These are phyloP conservation scores for Brienomyrus longianalis DNA, from an alignment of 2,113 vertebrate species.

Conservation along the genomic window DNA sequence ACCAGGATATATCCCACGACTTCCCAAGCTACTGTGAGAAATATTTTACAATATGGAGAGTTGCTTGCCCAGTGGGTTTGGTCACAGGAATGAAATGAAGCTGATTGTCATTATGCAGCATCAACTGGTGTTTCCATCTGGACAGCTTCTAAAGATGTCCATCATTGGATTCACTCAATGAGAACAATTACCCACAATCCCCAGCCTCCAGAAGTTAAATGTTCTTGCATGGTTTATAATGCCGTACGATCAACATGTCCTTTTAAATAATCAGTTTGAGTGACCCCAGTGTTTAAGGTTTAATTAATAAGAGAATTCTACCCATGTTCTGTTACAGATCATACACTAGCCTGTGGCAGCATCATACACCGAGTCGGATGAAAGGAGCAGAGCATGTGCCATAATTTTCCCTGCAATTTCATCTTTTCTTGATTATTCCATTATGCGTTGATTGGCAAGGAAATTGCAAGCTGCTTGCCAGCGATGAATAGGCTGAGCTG, in stretches of 20 bases:
- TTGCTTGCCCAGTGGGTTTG: not conserved
- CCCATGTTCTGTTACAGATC: not conserved
- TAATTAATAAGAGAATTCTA: not conserved
- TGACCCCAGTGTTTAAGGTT: not conserved
- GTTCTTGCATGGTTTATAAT: not conserved
- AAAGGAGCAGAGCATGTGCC: too few species aligned
- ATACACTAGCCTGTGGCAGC: not conserved
- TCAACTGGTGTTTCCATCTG: not conserved
- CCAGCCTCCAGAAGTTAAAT: not conserved
- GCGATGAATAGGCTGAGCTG: not conserved
- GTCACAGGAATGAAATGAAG: not conserved
- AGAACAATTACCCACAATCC: not conserved
- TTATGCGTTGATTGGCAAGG: slow-evolving; percentile 17
- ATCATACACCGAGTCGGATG: not conserved
- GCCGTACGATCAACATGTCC: not conserved
- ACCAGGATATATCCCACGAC: not conserved
- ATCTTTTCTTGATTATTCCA: slow-evolving; percentile 17
- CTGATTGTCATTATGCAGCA: not conserved
- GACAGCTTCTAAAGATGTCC: not conserved
- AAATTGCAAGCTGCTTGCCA: not conserved
- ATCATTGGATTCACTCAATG: not conserved
- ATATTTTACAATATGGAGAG: not conserved
- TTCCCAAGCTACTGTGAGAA: not conserved
- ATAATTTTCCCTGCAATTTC: not conserved
- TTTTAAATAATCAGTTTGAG: not conserved